Conservation (phyloP, 2,888 invertebrate genomes). For the Melanchra persicariae region DNA sequence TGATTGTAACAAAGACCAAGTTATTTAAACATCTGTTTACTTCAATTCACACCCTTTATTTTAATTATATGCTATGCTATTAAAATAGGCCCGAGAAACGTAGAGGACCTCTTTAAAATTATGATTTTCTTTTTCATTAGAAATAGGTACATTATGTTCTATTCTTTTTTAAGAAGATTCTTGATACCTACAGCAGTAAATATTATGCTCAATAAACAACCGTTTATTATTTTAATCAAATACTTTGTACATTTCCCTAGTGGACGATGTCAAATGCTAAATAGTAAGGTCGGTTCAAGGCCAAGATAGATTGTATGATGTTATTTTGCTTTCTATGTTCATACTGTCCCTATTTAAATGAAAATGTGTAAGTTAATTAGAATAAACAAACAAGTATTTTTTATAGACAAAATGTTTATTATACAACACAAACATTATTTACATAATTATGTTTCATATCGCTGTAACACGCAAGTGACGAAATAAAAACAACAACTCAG, state of each 20-base stretch:
- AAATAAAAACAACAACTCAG: constrained; percentile 70
- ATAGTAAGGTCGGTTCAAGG: background rate
- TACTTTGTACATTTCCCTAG: background rate
- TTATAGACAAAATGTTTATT: constrained; percentile 80
- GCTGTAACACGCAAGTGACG: constrained; percentile 68
- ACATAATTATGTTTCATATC: constrained; percentile 79
- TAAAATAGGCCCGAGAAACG: background rate
- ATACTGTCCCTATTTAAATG: background rate
- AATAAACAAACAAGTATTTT: constrained; percentile 32
- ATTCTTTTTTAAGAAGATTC: background rate
- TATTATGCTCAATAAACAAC: background rate
- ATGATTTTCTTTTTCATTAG: background rate
- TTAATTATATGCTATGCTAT: background rate
- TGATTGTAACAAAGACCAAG: constrained; percentile 63
- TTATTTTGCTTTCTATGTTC: background rate
- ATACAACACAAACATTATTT: constrained; percentile 86
- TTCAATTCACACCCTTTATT: background rate
- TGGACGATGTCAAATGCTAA: background rate
- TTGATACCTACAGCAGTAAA: background rate
- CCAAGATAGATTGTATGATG: background rate
- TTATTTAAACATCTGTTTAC: constrained; percentile 12
- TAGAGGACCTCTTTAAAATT: background rate
- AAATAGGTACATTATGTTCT: background rate
- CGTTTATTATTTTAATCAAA: background rate
- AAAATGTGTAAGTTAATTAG: background rate